Evolutionary conservation across 2,113 vertebrate species (phyloP), one percentile per base, ranked within the genome.

Genomic region (Phaethornis superciliosus): DNA sequence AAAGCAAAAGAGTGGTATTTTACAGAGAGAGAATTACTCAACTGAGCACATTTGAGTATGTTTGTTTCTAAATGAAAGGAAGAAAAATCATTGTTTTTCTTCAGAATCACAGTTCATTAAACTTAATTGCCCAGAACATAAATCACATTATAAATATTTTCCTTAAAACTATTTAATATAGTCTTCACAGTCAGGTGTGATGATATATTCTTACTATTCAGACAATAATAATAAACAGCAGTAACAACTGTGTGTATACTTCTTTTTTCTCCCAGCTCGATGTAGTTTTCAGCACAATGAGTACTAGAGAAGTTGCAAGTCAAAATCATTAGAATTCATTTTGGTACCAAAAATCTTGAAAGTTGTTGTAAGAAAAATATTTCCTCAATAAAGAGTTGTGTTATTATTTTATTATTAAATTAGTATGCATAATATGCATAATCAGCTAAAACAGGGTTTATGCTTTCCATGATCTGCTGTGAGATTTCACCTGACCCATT

Each of bases 161-260:
- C 44, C 47, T 68, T 86, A 26, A 54, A 85, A 74, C 68, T 70
- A 87, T 69, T 85, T 85, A 91, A 89, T 86, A 79, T 26, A 90
- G 62, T 76, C 42, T 94, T 80, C 42, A 40, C 35, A 88, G 20
- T 89, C 35, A 75, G 52, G 52, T 83, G 51, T 47, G 51, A 42
- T 76, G 32, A 94, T 94, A 18, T 69, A 9, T 68, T 82, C 56
- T 63, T 70, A 89, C 80, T 71, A 18, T 21, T 89, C 14, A 74
- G 33, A 71, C 14, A 19, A 64, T 33, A 92, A 84, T 63, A 51
- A 86, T 69, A 91, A 96, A 92, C 27, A 95, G 7, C 28, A 65
- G 89, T 46, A 37, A 28, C 19, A 89, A 82, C 65, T 92, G 54
- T 71, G 16, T 32, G 5, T 5, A 8, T 33, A 46, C 4, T 2